Percentiles rank a stretch among this genome's conserved stretches.
Conservation (phyloP, 2,797 vertebrate species). For the Hippopotamyrus pictus region DNA sequence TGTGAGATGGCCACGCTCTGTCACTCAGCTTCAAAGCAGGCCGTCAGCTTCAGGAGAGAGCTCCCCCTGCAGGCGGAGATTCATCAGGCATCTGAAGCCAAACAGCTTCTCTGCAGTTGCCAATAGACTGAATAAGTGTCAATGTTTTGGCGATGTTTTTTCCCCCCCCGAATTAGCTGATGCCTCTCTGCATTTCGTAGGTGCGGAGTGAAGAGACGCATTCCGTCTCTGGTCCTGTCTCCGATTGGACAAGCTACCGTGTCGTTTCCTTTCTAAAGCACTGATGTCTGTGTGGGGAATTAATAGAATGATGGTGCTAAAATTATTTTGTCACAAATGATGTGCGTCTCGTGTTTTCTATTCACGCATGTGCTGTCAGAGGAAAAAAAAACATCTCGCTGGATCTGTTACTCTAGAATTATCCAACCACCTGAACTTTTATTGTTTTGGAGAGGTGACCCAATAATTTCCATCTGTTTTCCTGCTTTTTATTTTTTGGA, state of each 20-base stretch:
- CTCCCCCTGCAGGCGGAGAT: not conserved
- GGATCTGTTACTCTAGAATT: not conserved
- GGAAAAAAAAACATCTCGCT: not conserved
- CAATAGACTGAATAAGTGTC: not conserved
- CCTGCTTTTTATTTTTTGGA: conserved; percentile 8
- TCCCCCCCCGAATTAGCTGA: not conserved
- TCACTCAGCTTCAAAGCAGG: not conserved
- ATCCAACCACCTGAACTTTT: conserved; percentile 14
- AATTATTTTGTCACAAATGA: conserved; percentile 2
- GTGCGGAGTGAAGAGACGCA: not conserved
- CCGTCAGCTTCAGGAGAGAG: not conserved
- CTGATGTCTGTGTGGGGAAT: not conserved
- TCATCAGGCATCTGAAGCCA: not conserved
- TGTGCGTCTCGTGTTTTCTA: not conserved
- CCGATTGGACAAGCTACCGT: not conserved
- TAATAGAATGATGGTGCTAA: not conserved
- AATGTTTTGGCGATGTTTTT: not conserved
- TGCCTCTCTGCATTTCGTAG: not conserved
- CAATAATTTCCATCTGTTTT: conserved; percentile 23
- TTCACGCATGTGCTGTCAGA: not conserved
- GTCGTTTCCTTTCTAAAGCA: not conserved
- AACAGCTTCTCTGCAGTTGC: not conserved
- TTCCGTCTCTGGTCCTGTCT: not conserved
- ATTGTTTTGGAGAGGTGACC: conserved; percentile 7
- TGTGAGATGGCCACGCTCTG: not conserved